These are phyloP conservation scores for Limnephilus auricula DNA, from an alignment of 2,888 invertebrate species.

Conservation along the genomic window DNA sequence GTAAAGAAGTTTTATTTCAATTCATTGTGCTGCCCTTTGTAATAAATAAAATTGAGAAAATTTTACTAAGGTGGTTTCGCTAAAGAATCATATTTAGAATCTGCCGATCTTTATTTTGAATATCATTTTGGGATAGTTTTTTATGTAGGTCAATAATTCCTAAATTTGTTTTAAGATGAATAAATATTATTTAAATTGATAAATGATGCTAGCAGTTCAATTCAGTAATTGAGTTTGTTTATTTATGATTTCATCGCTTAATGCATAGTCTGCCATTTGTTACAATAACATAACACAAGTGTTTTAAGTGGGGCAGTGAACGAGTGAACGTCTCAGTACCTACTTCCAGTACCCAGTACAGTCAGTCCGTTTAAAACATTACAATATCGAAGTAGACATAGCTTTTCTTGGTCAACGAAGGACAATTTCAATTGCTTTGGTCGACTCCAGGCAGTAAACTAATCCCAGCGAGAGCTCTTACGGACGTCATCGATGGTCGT, in stretches of 20 bases:
- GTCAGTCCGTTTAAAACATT: background rate
- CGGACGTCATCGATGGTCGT: no score
- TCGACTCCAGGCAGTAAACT: background rate
- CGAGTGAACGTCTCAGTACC: background rate
- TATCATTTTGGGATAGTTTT: no score
- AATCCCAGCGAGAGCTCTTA: no score
- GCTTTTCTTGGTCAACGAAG: background rate
- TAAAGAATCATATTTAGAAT: no score
- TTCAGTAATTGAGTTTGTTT: constrained; percentile 18
- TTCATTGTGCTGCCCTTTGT: no score
- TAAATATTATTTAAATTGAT: background rate
- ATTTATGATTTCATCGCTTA: constrained; percentile 22
- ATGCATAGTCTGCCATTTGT: constrained; percentile 40
- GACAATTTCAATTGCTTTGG: background rate
- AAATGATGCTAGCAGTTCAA: background rate
- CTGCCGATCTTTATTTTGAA: no score
- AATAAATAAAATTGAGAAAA: no score
- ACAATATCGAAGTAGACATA: background rate
- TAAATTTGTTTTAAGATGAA: background rate
- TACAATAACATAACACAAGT: constrained; percentile 19
- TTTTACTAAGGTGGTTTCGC: no score
- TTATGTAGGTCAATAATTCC: no score
- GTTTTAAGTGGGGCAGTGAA: constrained; percentile 25
- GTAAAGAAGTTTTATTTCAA: no score
- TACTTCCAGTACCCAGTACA: background rate